A percentile compares a stretch with the other conserved stretches of the same genome.
Evolutionary conservation across 2,797 vertebrate genomes (phyloP).

Genomic region (Sus cebifrons): DNA sequence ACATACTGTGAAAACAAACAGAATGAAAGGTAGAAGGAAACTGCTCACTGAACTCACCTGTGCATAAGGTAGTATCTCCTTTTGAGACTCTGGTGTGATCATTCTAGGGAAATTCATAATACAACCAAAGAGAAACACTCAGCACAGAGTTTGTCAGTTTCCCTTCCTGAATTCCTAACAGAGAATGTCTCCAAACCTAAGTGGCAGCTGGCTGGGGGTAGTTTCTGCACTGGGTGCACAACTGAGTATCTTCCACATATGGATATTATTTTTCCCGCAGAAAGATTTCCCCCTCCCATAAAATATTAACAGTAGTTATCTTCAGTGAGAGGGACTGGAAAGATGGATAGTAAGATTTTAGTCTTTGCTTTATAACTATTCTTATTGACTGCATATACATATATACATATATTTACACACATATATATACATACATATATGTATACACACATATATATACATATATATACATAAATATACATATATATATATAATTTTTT

Average conservation of each 20-base stretch:
- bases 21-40: not conserved
- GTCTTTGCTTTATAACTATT: not conserved
- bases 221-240: not conserved
- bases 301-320: not conserved
- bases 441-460: too few relatives aligned
- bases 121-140: not conserved
- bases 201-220: not conserved
- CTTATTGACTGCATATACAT: not conserved
- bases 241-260: not conserved
- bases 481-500: not conserved
- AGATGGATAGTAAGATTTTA: not conserved
- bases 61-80: not conserved
- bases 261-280: not conserved
- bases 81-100: not conserved
- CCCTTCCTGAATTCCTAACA: not conserved
- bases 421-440: too few relatives aligned
- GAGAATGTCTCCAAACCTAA: not conserved
- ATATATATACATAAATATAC: too few relatives aligned
- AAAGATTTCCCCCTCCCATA: accelerated
- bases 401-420: too few relatives aligned
- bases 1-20: constrained; percentile 54
- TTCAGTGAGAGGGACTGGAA: not conserved
- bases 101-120: not conserved
- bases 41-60: constrained; percentile 32
- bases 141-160: not conserved